Conservation (phyloP, 2,113 vertebrate species). For the Struthio camelus region DNA sequence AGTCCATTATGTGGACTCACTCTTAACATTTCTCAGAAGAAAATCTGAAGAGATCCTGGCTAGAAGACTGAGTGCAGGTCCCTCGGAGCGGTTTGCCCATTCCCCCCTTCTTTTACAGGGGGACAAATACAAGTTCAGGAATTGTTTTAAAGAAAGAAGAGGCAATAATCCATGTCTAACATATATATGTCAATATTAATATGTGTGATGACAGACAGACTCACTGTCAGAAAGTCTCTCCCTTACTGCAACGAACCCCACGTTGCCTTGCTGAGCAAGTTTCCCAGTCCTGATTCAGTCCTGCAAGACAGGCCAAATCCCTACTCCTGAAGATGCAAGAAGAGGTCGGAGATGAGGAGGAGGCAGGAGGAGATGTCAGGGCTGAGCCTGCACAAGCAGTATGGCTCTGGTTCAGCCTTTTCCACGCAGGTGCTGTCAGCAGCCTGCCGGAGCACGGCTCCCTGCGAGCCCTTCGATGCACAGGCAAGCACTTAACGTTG, state of each 20-base stretch:
- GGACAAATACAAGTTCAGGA: not conserved
- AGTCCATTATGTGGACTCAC: not conserved
- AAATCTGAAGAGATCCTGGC: not conserved
- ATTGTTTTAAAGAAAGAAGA: not conserved
- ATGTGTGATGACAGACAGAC: not conserved
- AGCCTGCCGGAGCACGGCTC: not conserved
- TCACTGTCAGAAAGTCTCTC: not conserved
- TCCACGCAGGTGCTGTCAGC: not conserved
- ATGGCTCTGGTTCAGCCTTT: not conserved
- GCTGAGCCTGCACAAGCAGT: not conserved
- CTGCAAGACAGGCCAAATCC: not conserved
- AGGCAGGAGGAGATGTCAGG: not conserved
- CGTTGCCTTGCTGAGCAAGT: not conserved
- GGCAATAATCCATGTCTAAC: not conserved
- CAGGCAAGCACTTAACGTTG: not conserved
- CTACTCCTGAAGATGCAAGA: not conserved
- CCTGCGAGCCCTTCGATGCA: not conserved
- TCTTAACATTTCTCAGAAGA: not conserved
- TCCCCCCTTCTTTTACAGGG: not conserved
- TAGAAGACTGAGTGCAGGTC: not conserved
- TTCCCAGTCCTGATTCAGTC: not conserved
- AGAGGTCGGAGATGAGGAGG: no score
- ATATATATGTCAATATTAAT: not conserved
- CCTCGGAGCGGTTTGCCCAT: not conserved
- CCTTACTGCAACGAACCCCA: not conserved